phyloP scores from a whole-genome alignment of 1,140 invertebrate genomes.

The Euglossa dilemma region DNA sequence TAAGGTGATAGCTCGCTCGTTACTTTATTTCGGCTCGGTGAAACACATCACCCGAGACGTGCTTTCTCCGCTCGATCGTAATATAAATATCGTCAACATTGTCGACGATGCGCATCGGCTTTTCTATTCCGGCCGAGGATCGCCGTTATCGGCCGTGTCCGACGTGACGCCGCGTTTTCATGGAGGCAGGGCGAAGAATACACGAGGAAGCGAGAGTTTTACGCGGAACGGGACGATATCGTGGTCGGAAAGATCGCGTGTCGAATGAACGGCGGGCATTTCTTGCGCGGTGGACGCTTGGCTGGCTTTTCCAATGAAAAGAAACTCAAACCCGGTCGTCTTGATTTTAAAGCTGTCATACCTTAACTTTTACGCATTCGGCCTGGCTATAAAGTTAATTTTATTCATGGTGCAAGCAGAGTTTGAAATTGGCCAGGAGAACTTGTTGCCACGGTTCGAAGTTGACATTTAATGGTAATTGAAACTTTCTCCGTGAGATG shows the following conservation, averaged over 20 bases:
- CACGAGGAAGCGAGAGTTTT: slow-evolving; percentile 48
- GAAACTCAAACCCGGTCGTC: slow-evolving; percentile 20
- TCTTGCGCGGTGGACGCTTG: slow-evolving; percentile 22
- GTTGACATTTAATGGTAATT: background rate
- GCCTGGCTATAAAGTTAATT: slow-evolving; percentile 6
- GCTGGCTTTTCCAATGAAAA: slow-evolving; percentile 5
- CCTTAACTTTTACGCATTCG: slow-evolving; percentile 17
- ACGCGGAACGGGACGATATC: slow-evolving; percentile 42
- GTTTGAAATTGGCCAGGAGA: background rate
- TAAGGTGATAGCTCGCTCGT: background rate
- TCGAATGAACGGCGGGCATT: slow-evolving; percentile 46
- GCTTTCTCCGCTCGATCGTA: slow-evolving; percentile 5
- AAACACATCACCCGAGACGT: background rate
- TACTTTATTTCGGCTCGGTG: background rate
- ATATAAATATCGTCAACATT: slow-evolving; percentile 4
- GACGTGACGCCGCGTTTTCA: slow-evolving; percentile 10
- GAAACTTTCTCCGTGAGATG: background rate
- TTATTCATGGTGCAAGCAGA: background rate
- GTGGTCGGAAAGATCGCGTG: slow-evolving; percentile 40
- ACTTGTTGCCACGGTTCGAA: background rate
- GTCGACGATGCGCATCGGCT: background rate
- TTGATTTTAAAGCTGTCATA: slow-evolving; percentile 19
- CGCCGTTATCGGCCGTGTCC: background rate
- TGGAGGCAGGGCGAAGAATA: slow-evolving; percentile 6
- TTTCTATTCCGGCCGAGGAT: slow-evolving; percentile 7